Conservation (phyloP, 2,888 invertebrate genomes). For the Drosophila fungiperda region DNA sequence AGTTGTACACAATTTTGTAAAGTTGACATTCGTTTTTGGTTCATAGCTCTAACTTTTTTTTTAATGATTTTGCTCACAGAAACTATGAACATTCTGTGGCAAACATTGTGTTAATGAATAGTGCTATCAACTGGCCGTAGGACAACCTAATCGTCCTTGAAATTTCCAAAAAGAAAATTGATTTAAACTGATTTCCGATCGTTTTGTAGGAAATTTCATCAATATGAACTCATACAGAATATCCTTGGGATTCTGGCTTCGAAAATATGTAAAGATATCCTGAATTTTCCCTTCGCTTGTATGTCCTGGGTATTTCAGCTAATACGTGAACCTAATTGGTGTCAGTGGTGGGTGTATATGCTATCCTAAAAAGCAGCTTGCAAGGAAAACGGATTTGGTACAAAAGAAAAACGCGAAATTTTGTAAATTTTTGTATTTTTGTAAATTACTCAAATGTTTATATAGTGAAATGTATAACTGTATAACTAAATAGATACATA, state of each 20-base stretch:
- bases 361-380: neutral
- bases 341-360: neutral
- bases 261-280: neutral
- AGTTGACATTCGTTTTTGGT: neutral
- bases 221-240: neutral
- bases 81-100: no score
- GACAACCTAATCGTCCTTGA: neutral
- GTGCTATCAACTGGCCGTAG: neutral
- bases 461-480: constrained; percentile 54
- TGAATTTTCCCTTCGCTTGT: neutral
- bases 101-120: neutral
- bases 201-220: neutral
- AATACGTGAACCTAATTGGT: neutral
- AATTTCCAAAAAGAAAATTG: neutral
- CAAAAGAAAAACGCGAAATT: constrained; percentile 22
- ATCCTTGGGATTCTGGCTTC: neutral
- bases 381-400: neutral
- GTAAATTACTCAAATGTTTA: constrained; percentile 54
- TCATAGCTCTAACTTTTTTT: neutral
- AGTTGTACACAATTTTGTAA: neutral
- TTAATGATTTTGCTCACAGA: neutral
- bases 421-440: constrained; percentile 22
- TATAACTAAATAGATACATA: constrained; percentile 44
- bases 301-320: neutral
- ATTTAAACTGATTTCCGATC: neutral